Percentiles rank a stretch among this genome's conserved stretches.
These are phyloP conservation scores for Odocoileus virginianus DNA, from an alignment of 2,113 vertebrate species.

Conservation along the genomic window DNA sequence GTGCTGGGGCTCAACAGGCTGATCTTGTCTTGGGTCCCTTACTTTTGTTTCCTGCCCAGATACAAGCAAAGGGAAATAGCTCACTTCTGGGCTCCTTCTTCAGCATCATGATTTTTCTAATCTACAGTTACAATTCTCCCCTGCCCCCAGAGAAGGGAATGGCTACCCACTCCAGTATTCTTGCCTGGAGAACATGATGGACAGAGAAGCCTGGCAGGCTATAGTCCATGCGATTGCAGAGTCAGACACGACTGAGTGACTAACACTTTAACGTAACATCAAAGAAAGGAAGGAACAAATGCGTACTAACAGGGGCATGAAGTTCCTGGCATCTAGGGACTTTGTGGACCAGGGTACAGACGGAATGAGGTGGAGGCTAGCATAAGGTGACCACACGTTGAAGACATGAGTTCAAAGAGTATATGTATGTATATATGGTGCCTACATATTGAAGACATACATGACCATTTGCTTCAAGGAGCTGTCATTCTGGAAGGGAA, in stretches of 20 bases:
- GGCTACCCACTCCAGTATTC: neutral
- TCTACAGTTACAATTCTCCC: neutral
- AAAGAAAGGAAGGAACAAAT: neutral
- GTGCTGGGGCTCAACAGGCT: neutral
- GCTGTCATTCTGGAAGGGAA: neutral
- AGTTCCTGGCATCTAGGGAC: neutral
- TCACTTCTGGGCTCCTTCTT: neutral
- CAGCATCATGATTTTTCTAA: neutral
- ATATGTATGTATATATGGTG: neutral
- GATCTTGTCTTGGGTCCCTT: neutral
- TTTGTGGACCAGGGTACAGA: neutral
- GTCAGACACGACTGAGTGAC: neutral
- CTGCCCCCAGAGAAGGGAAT: neutral
- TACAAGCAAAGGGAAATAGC: neutral
- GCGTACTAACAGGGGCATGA: neutral
- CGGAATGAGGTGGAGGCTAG: neutral
- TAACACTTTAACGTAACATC: neutral
- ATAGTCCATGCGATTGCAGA: neutral
- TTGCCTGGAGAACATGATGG: neutral
- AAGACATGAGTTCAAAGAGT: neutral
- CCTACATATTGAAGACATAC: neutral
- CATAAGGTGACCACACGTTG: neutral
- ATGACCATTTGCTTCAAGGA: neutral
- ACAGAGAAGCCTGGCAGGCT: neutral
- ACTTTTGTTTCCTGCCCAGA: neutral